phyloP scores from a whole-genome alignment of 30 jellyfish, hydroid and myxozoan species.

The Turritopsis dohrnii region DNA sequence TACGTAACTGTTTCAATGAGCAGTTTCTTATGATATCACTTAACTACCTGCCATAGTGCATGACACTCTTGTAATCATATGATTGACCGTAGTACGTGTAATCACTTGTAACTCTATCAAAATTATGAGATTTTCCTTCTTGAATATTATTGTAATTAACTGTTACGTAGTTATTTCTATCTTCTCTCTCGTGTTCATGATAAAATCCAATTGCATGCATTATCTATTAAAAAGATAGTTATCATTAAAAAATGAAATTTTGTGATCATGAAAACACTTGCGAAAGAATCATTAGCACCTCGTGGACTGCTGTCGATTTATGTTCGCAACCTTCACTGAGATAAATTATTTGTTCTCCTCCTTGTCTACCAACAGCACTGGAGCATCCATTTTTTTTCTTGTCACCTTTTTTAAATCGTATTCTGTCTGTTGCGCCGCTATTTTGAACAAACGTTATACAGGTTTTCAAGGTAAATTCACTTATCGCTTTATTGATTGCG shows the following conservation, averaged over 20 bases:
- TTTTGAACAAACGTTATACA: neutral
- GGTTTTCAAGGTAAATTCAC: neutral
- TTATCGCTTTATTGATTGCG: neutral
- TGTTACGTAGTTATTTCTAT: slow-evolving; percentile 3
- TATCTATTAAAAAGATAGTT: neutral
- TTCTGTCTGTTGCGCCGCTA: neutral
- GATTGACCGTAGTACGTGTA: neutral
- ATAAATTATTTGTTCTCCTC: neutral
- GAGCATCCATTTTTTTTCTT: neutral
- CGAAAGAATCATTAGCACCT: too few species aligned
- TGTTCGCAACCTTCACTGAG: neutral
- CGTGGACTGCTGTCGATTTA: neutral
- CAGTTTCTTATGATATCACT: neutral
- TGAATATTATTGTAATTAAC: neutral
- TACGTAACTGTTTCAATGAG: neutral
- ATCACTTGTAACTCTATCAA: neutral
- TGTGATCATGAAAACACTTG: too few species aligned
- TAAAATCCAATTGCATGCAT: slow-evolving; percentile 4
- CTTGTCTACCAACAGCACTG: neutral
- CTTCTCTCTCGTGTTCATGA: neutral
- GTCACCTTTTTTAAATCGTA: neutral
- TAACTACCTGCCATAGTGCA: neutral
- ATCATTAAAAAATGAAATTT: neutral
- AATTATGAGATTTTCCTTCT: neutral
- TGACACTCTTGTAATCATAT: neutral